Evolutionary conservation across 2,113 vertebrate genomes (phyloP), one percentile per base, ranked within the genome.

Genomic region (Neoarius graeffei): DNA sequence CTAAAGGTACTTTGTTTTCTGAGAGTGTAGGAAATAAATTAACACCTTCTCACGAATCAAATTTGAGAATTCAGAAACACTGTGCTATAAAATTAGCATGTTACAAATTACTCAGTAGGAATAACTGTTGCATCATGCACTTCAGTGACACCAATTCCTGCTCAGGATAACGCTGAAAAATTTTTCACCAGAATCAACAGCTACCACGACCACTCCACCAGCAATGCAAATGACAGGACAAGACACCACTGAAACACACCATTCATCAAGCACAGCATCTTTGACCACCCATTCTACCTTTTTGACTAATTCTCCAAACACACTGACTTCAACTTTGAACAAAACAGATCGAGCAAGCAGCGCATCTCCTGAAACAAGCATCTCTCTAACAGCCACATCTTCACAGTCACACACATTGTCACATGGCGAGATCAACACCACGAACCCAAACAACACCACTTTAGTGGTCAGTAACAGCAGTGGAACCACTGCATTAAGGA

Each of bases 351-450:
- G 0, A 14, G 42, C 81, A 25, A 67, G 4, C n/a, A 42, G n/a
- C 27, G 7, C 17, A 20, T 5, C 27, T 62, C 20, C 54, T 42
- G 57, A 3, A 86, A 83, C 66, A 17, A 30, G 11, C 52, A n/a
- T 4, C 1, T 1, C 57, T 27, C 62, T n/a, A 57, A 69, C 66
- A 69, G n/a, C 13, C 6, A 64, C 87, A 15, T 8, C 60, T 60
- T 87, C 82, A 67, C 54, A 15, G 4, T 67, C 85, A n/a, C 35
- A 48, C 74, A 87, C 87, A 48, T 30, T 57, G 15, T 60, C 82
- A 42, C 20, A 30, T 35, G 27, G 9, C 57, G 4, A 74, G 11
- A 67, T 13, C 27, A 84, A 9, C 10, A 66, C 5, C 57, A 52
- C 15, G 27, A 25, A 90, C 13, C 52, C 81, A 81, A 84, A 25